Evolutionary conservation across 2,113 vertebrate genomes (phyloP).

Genomic region (Martes martes): DNA sequence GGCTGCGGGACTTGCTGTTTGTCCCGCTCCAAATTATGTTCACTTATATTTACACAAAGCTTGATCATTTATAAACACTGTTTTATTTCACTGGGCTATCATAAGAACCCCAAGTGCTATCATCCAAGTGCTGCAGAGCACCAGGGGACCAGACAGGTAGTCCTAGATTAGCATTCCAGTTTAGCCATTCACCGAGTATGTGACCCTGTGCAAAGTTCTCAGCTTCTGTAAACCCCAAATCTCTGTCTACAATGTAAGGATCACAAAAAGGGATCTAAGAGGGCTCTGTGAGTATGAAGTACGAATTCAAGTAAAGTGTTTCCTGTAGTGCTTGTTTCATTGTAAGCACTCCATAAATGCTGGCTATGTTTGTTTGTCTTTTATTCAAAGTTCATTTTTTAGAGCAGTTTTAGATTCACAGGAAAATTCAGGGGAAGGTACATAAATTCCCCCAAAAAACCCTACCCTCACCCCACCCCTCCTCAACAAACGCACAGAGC

Average conservation of each 20-base stretch:
- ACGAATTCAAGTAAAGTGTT: neutral
- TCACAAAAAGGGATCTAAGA: neutral
- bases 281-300: neutral
- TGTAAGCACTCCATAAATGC: neutral
- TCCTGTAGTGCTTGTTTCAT: neutral
- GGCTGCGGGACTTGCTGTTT: neutral
- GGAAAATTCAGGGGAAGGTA: neutral
- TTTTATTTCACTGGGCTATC: neutral
- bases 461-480: accelerated
- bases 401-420: neutral
- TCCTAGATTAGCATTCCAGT: neutral
- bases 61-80: neutral
- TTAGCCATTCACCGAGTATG: neutral
- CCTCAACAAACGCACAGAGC: neutral
- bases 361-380: neutral
- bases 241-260: neutral
- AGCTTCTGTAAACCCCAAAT: neutral
- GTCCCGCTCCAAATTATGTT: neutral
- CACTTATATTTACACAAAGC: neutral
- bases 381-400: neutral
- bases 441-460: neutral
- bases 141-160: neutral
- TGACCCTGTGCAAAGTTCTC: neutral
- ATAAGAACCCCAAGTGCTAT: neutral
- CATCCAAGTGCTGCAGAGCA: neutral